Evolutionary conservation across 2,113 vertebrate species (phyloP), one percentile per base, ranked within the genome.

Genomic region (Bubo bubo): DNA sequence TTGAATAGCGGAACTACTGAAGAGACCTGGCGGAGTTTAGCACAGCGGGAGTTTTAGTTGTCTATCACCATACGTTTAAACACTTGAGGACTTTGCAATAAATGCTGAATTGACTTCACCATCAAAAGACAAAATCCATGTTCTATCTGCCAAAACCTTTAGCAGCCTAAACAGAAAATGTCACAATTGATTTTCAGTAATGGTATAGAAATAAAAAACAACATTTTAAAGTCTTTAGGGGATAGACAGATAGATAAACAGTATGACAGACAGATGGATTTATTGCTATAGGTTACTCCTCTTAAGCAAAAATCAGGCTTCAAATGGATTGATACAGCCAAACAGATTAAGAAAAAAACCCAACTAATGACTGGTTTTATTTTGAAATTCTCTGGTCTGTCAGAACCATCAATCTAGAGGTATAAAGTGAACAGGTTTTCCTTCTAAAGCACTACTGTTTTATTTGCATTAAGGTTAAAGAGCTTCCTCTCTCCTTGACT

Each of bases 61-160:
- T 92, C 93, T 94, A 94, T 92, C 95, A 93, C 64, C 75, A 81
- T 45, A 79, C 32, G 0, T 86, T 96, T 92, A 95, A 96, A 85
- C 70, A 94, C 84, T 93, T 52, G 87, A 91, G 85, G 90, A 96
- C 87, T 90, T 88, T 35, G 70, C 81, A 83, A 88, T 90, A 96
- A 97, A 95, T 73, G 74, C 21, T 96, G 95, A 93, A 95, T 66
- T 93, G 81, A 95, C 93, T 96, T 95, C 93, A 89, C 79, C 90
- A 96, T 97, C 96, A 97, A 95, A 96, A 96, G 93, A 97, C 95
- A 95, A 96, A 97, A 97, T 91, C 90, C 96, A 93, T 93, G 88
- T 97, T 96, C 91, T 95, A 93, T 85, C 96, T 93, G 94, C 95
- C 97, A 97, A 96, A 97, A 95, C 50, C 95, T 94, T 97, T 94